Conservation (phyloP, 2,113 vertebrate species). For the Callocephalon fimbriatum region DNA sequence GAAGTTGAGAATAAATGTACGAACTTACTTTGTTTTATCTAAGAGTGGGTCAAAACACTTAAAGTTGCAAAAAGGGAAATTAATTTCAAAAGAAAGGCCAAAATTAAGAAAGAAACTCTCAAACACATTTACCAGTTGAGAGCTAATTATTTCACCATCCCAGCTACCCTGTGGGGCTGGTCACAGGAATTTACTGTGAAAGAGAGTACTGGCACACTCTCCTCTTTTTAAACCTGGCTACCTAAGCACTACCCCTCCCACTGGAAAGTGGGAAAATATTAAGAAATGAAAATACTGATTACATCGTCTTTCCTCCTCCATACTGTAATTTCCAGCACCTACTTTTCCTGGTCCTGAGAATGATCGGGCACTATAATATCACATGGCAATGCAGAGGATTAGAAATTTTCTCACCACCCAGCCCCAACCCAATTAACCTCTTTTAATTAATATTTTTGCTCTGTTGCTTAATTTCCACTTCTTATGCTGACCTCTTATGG, state of each 20-base stretch:
- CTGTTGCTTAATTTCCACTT: constrained; percentile 26
- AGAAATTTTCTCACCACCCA: constrained; percentile 5
- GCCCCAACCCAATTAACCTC: constrained; percentile 50
- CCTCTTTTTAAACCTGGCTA: not conserved
- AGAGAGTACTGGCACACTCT: not conserved
- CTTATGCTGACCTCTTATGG: not conserved
- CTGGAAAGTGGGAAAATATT: not conserved
- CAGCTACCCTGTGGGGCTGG: not conserved
- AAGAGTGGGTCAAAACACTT: not conserved
- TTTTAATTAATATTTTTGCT: constrained; percentile 52
- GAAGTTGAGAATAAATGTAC: not conserved
- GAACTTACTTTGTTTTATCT: not conserved
- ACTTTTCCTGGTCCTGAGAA: not conserved
- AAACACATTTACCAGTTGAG: not conserved
- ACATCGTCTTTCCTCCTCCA: not conserved
- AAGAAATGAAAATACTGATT: not conserved
- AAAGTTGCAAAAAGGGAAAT: not conserved
- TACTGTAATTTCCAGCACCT: not conserved
- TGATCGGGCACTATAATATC: not conserved
- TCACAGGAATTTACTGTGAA: not conserved
- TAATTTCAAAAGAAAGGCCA: not conserved
- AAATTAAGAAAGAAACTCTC: not conserved
- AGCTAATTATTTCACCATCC: not conserved
- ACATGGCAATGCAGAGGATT: not conserved
- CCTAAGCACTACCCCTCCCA: not conserved